Evolutionary conservation across 2,113 vertebrate genomes (phyloP).

Genomic region (Coptodon rendalli): DNA sequence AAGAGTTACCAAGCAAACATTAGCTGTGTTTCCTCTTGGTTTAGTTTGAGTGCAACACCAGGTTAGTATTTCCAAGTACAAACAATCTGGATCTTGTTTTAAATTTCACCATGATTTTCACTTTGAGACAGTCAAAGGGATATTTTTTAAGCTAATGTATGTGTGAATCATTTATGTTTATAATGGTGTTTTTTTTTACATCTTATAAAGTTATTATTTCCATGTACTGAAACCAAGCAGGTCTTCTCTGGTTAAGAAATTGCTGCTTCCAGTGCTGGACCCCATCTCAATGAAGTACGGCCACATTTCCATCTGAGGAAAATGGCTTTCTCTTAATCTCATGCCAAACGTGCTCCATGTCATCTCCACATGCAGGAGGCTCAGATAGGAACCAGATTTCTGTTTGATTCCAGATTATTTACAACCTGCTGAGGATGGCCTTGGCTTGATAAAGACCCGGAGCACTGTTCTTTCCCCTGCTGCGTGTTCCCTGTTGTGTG

Average conservation of each 20-base stretch:
- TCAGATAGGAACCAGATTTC: slow-evolving; percentile 34
- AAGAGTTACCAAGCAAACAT: background rate
- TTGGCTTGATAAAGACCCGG: background rate
- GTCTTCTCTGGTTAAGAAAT: background rate
- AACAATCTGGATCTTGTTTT: background rate
- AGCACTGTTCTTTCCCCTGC: background rate
- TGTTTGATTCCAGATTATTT: background rate
- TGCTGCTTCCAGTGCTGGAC: background rate
- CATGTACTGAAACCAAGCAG: background rate
- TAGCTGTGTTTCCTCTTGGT: background rate
- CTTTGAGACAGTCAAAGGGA: background rate
- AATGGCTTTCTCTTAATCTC: slow-evolving; percentile 28
- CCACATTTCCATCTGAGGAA: slow-evolving; percentile 3
- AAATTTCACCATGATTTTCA: background rate
- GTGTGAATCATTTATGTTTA: background rate
- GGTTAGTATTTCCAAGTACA: background rate
- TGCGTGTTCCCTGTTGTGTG: background rate
- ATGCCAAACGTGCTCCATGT: slow-evolving; percentile 27
- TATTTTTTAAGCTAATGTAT: background rate
- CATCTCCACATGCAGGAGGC: slow-evolving; percentile 24
- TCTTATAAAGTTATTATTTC: background rate
- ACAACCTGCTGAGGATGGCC: background rate
- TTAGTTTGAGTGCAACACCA: background rate
- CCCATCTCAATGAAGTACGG: background rate
- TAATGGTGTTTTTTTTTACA: background rate